A percentile compares a stretch with the other conserved stretches of the same genome.
These are phyloP conservation scores for Scyliorhinus canicula DNA, from an alignment of 2,797 vertebrate genomes.

Conservation along the genomic window DNA sequence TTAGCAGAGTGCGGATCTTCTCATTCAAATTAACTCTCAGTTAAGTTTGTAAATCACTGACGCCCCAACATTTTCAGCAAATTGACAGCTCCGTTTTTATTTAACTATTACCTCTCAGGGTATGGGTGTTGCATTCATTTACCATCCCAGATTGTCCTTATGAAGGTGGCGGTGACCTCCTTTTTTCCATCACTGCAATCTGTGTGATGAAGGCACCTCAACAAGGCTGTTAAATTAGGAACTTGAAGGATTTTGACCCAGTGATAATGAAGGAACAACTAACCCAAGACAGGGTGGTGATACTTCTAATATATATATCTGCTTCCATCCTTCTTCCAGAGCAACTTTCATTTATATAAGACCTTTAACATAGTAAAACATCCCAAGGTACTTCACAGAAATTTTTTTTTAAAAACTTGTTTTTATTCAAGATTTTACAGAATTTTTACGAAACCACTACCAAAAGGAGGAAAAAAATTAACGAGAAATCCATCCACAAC, in stretches of 20 bases:
- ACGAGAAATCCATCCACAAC: too few relatives aligned
- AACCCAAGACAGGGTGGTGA: not conserved
- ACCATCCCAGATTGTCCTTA: not conserved
- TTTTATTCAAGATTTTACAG: too few relatives aligned
- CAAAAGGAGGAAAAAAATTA: too few relatives aligned
- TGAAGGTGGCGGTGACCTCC: not conserved
- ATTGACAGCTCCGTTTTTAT: not conserved
- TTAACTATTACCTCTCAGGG: not conserved
- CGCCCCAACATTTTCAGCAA: not conserved
- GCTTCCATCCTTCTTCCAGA: not conserved
- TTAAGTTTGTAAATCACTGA: not conserved
- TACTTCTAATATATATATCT: not conserved
- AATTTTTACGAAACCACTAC: too few relatives aligned
- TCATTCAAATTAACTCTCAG: not conserved
- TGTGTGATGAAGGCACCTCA: not conserved
- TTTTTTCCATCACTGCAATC: not conserved
- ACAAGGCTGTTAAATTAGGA: not conserved
- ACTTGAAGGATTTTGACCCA: not conserved
- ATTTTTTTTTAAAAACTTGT: too few relatives aligned
- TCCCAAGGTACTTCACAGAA: not conserved
- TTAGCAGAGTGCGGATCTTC: not conserved
- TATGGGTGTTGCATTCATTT: not conserved
- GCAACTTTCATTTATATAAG: not conserved
- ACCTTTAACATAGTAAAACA: not conserved
- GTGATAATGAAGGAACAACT: not conserved